Base-by-base conservation (phyloP, 2,888 invertebrate genomes). In the Callinectes sapidus region DNA sequence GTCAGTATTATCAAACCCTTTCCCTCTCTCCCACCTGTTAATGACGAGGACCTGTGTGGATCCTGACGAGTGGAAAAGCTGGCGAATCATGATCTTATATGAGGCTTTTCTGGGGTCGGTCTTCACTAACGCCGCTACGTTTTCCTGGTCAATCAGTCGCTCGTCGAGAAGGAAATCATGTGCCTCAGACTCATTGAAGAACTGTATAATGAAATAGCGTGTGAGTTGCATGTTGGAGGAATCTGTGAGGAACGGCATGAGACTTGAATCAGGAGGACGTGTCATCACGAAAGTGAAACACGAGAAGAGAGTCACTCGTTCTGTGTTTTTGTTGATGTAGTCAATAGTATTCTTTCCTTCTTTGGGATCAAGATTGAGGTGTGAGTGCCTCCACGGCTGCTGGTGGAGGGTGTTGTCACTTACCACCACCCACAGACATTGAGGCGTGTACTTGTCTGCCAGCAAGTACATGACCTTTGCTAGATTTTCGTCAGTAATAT, bases 291-390 rank as follows among this genome's bases (percentile, higher is more conserved):
- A 93, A 1, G 89, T 91, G 18, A 90, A 66, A 18, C 93, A 93
- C 2, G 93, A 42, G 39, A 89, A 90, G 35, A 35, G 71, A 13
- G 87, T 93, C 87, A 93, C 86, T 54, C 48, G 28, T 35, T 90
- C 91, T 18, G 87, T 87, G 39, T 93, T 86, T 39, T 89, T 61
- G 81, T 91, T 93, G 32, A 93, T 91, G 87, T 86, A 93, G 54
- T 42, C 66, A 1, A 90, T 35, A n/a, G 90, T 48, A 0, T 18
- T 18, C 6, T 35, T 35, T 5, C 90, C 55, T 28, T 93, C 32
- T 14, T 61, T 85, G 23, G 55, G 55, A 23, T 90, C 32, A 0
- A 39, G 54, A 55, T 35, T 13, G 61, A 85, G 55, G 54, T 86
- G 28, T 2, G 54, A 0, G 54, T 87, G 87, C 0, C 35, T 42